Evolutionary conservation across 2,888 invertebrate species (phyloP), one percentile per base, ranked within the genome.

Genomic region (Liopterus haemorrhoidalis): DNA sequence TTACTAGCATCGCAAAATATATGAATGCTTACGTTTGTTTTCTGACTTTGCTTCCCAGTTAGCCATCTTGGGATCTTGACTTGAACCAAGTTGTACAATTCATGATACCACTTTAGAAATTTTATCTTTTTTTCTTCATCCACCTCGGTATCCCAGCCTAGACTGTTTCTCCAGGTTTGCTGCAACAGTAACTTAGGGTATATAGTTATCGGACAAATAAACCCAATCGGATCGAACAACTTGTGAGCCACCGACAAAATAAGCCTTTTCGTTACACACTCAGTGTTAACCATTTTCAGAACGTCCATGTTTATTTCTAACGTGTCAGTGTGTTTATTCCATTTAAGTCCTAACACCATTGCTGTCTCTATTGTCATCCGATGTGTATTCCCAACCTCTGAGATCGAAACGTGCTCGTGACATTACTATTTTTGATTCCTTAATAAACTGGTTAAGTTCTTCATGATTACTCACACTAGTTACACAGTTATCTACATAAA

Each of bases 181-280:
- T 57, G 54, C 9, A 58, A 43, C 55, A 43, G 54, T 31, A 53
- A 25, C 31, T 57, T 57, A 5, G 55, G 54, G 5, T 28, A 18
- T 5, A 57, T 22, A 5, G 49, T 41, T 2, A 48, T 46, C 9
- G 54, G 53, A 19, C 48, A 48, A 12, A 46, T 41, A 30, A 57
- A 49, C 6, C 58, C 57, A 14, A 56, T 41, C 8, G 56, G 55
- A 41, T 57, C 54, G 44, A 52, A 54, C 11, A 55, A 27, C 11
- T 48, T 36, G 9, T 57, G 52, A 20, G 47, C 33, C 22, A 50
- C 14, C n/a, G 38, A 38, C 19, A 38, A 27, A 27, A 38, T 38
- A 14, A 22, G 14, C 19, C 38, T 38, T 27, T 38, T 38, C 18
- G 18, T 25, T 12, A 38, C 12, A 9, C 4, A n/a, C 12, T 4